Conservation (phyloP, 2,113 vertebrate genomes). For the Crotalus tigris region DNA sequence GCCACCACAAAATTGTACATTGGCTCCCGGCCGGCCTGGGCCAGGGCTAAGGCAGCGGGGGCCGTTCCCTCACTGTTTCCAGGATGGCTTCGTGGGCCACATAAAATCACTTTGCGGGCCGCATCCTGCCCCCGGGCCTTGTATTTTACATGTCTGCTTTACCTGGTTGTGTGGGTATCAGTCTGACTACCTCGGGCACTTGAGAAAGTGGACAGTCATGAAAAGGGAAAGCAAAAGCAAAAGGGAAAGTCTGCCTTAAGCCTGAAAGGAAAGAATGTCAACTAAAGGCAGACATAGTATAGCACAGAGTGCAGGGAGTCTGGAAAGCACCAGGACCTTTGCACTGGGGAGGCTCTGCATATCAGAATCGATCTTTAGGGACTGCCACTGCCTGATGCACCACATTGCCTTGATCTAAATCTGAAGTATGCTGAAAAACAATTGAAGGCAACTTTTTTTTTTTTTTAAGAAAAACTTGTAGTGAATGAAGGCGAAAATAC, state of each 20-base stretch:
- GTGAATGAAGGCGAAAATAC: too few species aligned
- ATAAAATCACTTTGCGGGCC: too few species aligned
- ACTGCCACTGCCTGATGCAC: background rate
- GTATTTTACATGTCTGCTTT: background rate
- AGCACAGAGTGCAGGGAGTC: too few species aligned
- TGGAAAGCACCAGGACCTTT: background rate
- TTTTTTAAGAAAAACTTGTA: background rate
- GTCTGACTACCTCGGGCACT: background rate
- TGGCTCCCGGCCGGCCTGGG: too few species aligned
- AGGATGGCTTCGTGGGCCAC: too few species aligned
- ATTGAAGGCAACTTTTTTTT: slow-evolving; percentile 18
- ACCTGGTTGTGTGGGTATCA: background rate
- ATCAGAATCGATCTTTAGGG: background rate
- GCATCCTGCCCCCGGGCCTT: too few species aligned
- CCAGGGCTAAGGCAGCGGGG: too few species aligned
- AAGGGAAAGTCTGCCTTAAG: background rate
- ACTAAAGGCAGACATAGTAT: background rate
- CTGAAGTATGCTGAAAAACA: slow-evolving; percentile 11
- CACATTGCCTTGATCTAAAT: background rate
- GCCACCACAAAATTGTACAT: too few species aligned
- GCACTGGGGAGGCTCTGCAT: background rate
- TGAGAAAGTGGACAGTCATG: background rate
- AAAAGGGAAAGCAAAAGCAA: background rate
- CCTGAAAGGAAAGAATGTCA: background rate
- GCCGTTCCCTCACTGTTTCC: too few species aligned